Evolutionary conservation across 2,888 invertebrate genomes (phyloP).

Genomic region (Notodonta ziczac): DNA sequence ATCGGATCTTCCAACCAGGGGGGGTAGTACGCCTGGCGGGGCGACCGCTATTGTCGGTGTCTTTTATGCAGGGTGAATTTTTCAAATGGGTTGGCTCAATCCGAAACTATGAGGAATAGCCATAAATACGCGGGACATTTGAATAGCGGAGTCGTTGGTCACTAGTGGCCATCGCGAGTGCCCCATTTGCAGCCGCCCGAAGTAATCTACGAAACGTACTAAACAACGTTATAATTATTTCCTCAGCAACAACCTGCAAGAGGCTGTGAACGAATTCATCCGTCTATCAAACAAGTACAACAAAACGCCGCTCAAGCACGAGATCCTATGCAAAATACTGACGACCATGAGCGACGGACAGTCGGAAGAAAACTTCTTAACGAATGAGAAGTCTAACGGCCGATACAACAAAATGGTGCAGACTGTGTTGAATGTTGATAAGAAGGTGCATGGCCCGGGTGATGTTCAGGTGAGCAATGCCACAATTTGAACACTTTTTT

Average conservation of each 20-base stretch:
- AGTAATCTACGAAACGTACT: background rate
- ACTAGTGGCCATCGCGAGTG: no score
- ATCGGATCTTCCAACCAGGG: no score
- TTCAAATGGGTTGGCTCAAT: no score
- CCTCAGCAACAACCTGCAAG: slow-evolving; percentile 70
- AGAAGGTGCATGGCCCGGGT: slow-evolving; percentile 65
- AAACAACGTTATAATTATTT: background rate
- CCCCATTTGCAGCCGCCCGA: background rate
- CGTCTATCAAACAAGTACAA: slow-evolving; percentile 78
- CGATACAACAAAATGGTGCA: slow-evolving; percentile 60
- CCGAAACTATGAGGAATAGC: no score
- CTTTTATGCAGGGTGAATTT: no score
- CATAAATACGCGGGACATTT: no score
- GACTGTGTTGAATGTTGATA: slow-evolving; percentile 58
- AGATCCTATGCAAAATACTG: slow-evolving; percentile 78
- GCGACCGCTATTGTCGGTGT: no score
- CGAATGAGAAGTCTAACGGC: slow-evolving; percentile 55
- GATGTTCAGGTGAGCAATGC: slow-evolving; percentile 64
- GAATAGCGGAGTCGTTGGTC: no score
- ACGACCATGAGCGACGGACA: slow-evolving; percentile 60
- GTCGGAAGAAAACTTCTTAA: slow-evolving; percentile 62
- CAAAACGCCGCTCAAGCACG: slow-evolving; percentile 87
- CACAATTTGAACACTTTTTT: no score
- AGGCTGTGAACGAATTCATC: slow-evolving; percentile 83
- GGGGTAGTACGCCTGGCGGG: no score